phyloP scores from a whole-genome alignment of 1,140 invertebrate species.

The Drosophila quadrilineata region DNA sequence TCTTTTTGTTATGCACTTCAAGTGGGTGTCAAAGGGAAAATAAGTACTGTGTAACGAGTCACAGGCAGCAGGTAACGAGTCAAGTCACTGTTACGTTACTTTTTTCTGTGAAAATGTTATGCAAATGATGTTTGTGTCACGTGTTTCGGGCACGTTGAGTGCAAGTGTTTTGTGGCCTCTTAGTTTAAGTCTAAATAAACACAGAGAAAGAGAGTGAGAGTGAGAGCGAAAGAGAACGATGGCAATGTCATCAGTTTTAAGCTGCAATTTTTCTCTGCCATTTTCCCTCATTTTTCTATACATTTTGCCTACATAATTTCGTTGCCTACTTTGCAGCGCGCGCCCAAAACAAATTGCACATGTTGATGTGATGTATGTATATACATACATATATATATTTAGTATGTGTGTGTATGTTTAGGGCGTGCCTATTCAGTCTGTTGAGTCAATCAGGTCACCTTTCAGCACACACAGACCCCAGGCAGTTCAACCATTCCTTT shows the following conservation, averaged over 20 bases:
- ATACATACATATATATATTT: not conserved
- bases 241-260: slow-evolving; percentile 36
- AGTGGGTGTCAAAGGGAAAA: not conserved
- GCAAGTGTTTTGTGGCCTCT: slow-evolving; percentile 42
- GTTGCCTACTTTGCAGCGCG: slow-evolving; percentile 26
- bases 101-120: slow-evolving; percentile 30
- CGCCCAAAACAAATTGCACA: not conserved
- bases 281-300: slow-evolving; percentile 2
- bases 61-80: not conserved
- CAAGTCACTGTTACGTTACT: slow-evolving; percentile 2
- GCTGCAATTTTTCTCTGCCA: not conserved
- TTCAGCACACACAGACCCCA: slow-evolving; percentile 7
- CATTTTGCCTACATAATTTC: slow-evolving; percentile 21
- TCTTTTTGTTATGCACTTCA: no score
- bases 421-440: not conserved
- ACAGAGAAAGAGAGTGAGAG: no score
- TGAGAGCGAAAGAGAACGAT: no score
- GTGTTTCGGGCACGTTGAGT: slow-evolving; percentile 20
- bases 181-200: slow-evolving; percentile 24
- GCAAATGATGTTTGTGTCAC: slow-evolving; percentile 35
- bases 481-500: slow-evolving; percentile 4
- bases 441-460: slow-evolving; percentile 35
- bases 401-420: not conserved
- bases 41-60: not conserved
- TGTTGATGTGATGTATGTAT: not conserved